Evolutionary conservation across 2,113 vertebrate genomes (phyloP).

Genomic region (Sciurus niger): DNA sequence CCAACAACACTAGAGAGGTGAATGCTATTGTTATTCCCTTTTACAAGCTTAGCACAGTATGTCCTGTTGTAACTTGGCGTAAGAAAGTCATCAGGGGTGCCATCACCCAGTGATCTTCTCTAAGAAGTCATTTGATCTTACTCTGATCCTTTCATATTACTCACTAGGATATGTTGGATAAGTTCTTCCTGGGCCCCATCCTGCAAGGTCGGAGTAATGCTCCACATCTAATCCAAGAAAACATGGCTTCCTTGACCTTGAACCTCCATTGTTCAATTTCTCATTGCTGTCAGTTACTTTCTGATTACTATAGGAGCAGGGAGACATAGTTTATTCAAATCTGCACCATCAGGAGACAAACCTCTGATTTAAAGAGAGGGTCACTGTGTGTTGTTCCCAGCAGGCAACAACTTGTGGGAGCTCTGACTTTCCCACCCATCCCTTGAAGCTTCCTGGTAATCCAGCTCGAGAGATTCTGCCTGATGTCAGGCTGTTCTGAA

Average conservation of each 20-base stretch:
- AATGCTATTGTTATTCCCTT: background rate
- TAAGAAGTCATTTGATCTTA: conserved; percentile 68
- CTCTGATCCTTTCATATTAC: conserved; percentile 60
- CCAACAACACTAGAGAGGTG: background rate
- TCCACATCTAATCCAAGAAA: conserved; percentile 75
- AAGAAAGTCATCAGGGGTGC: background rate
- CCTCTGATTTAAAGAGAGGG: background rate
- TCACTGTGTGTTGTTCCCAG: too few relatives aligned
- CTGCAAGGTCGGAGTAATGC: conserved; percentile 50
- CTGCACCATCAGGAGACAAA: background rate
- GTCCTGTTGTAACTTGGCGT: background rate
- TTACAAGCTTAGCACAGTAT: background rate
- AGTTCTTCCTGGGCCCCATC: background rate
- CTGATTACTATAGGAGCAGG: background rate
- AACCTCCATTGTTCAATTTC: conserved; percentile 55
- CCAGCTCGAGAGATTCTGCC: background rate
- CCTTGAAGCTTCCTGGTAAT: background rate
- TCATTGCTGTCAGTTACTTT: background rate
- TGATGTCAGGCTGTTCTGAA: background rate
- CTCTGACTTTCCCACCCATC: background rate
- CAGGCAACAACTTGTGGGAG: background rate
- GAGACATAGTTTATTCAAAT: background rate
- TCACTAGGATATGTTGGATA: conserved; percentile 73
- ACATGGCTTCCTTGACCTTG: conserved; percentile 52
- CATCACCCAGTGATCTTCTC: conserved; percentile 58